Base-by-base conservation (phyloP, 2,888 invertebrate species). In the Mayetiola destructor region DNA sequence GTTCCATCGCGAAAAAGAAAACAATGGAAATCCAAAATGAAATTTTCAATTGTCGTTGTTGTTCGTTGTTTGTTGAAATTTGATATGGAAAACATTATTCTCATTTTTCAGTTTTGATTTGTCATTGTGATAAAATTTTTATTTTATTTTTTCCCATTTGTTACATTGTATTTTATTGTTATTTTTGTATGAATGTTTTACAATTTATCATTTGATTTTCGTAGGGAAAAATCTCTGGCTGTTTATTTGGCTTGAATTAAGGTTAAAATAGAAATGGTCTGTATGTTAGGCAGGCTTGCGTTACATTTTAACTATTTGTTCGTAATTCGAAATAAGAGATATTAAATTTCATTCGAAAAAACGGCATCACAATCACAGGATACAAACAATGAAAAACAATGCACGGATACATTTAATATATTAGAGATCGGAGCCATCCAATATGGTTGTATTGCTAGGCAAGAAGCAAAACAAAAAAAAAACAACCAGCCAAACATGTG, bases 51-150 rank as follows among this genome's bases (percentile, higher is more conserved):
- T 8, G 32, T 12, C 8, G 32, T n/a, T n/a, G n/a, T 12, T 18
- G 16, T 18, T 42, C 23, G 5, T 27, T 27, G n/a, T 16, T 48
- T 27, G 6, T 27, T 48, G 48, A 48, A 48, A 48, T 27, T 48
- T 27, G 48, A 48, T 48, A 16, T 16, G 16, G 27, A 27, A 21
- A 8, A 8, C 14, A 9, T 36, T 39, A 20, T 39, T 48, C 27
- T 27, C 27, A 48, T 48, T 48, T 48, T 23, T 48, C 48, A 48
- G n/a, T n/a, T 48, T 48, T 27, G 48, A 48, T 48, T 48, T 48
- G 48, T 48, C 48, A 48, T 48, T 48, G 48, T 27, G 48, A 48
- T 48, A 48, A 48, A n/a, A n/a, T 48, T n/a, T 48, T 48, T 48
- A 27, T 48, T 48, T 27, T 27, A 48, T 48, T 48, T 39, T 27